These are phyloP conservation scores for Thunnus thynnus DNA, from an alignment of 2,113 vertebrate species.

Conservation along the genomic window DNA sequence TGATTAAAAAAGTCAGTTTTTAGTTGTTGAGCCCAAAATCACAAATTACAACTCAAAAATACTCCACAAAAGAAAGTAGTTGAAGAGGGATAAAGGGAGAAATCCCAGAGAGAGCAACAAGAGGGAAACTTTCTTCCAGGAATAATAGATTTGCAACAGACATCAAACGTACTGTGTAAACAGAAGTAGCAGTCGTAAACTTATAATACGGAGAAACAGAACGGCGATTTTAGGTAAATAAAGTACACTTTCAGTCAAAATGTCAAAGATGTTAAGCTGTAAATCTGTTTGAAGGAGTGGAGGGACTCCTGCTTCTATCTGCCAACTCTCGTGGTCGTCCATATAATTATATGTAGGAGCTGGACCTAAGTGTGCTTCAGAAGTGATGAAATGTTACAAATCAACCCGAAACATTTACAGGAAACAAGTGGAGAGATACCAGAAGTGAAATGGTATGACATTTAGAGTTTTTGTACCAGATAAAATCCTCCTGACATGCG, in stretches of 20 bases:
- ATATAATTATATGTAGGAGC: too few relatives aligned
- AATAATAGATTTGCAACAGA: neutral
- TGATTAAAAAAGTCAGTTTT: too few relatives aligned
- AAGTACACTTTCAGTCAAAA: neutral
- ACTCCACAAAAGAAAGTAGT: neutral
- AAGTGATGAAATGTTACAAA: neutral
- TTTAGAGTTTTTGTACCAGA: neutral
- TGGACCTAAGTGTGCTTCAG: too few relatives aligned
- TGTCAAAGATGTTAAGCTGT: neutral
- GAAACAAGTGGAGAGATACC: neutral
- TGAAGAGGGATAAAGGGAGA: too few relatives aligned
- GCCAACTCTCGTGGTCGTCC: too few relatives aligned
- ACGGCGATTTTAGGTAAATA: neutral
- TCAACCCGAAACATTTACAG: neutral
- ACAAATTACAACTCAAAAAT: too few relatives aligned
- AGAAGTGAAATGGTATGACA: conserved; percentile 1
- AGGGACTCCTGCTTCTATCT: too few relatives aligned
- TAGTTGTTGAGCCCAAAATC: too few relatives aligned
- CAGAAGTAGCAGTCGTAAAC: neutral
- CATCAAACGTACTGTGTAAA: neutral
- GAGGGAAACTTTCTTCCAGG: neutral
- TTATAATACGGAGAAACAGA: neutral
- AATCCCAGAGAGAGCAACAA: neutral
- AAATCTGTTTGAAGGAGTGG: too few relatives aligned
- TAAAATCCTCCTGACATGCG: neutral